phyloP scores from a whole-genome alignment of 1,140 invertebrate species.

The Cardiocondyla obscurior region DNA sequence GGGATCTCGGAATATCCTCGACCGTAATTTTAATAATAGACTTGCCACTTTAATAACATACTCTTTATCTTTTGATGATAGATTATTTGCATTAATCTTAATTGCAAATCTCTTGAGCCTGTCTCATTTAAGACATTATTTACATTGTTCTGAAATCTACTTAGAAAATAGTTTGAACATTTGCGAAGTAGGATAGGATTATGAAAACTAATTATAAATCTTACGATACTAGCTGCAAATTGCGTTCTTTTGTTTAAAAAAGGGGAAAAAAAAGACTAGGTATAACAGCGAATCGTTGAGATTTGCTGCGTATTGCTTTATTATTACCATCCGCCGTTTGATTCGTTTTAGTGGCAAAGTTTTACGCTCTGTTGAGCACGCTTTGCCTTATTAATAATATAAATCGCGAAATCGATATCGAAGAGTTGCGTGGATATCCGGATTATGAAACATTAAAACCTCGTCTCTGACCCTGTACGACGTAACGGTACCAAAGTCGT shows the following conservation, averaged over 20 bases:
- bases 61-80: not conserved
- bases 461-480: slow-evolving; percentile 43
- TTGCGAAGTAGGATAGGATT: not conserved
- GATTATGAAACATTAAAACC: slow-evolving; percentile 23
- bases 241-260: not conserved
- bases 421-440: slow-evolving; percentile 1
- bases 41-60: not conserved
- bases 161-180: not conserved
- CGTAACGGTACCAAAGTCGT: slow-evolving; percentile 50
- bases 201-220: not conserved
- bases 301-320: no score
- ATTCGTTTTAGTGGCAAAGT: slow-evolving; percentile 9
- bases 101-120: not conserved
- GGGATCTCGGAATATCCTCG: not conserved
- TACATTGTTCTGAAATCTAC: not conserved
- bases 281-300: not conserved
- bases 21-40: slow-evolving; percentile 25
- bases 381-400: slow-evolving; percentile 30
- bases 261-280: no score
- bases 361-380: slow-evolving; percentile 11
- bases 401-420: slow-evolving; percentile 17
- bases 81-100: not conserved
- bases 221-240: not conserved
- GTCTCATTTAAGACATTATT: not conserved
- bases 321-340: not conserved